Evolutionary conservation across 2,888 invertebrate species (phyloP), one percentile per base, ranked within the genome.

Genomic region (Agonopterix arenella): DNA sequence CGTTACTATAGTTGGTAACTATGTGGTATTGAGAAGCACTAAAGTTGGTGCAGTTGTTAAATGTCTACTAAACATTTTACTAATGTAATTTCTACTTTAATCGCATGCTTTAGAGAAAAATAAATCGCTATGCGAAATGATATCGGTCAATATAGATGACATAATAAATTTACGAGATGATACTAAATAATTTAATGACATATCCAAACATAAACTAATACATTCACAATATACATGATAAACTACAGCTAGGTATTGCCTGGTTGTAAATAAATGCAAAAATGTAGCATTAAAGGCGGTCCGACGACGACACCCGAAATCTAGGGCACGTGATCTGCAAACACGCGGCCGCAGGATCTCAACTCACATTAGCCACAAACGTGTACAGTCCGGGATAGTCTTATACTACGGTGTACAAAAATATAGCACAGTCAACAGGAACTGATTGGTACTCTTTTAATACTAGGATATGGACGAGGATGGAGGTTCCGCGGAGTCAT

Each of bases 321-420:
- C 64, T 82, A 77, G 85, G 86, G 81, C 86, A 84, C 80, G 84
- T 84, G 84, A 76, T 68, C 70, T 59, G 74, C 74, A 73, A 28
- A 28, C 70, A 63, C 69, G 69, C 68, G 65, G 70, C 67, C 61
- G 28, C 28, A 28, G 66, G 64, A 74, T 75, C 66, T 78, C 57
- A 79, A 88, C 86, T 86, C 84, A 88, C 86, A 85, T 88, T 75
- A 75, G 79, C 77, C 84, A 79, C 82, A 68, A 78, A 80, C 79
- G 62, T 76, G 76, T 63, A 76, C 75, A 82, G 72, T 84, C 81
- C 83, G 59, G 73, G 66, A 68, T 54, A 68, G 72, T 78, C 67
- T 74, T 74, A 70, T 74, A 51, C 73, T 70, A 70, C 62, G 49
- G 50, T 64, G 51, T 58, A 53, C 62, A 64, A 66, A 60, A 64